Percentiles rank a stretch among this genome's conserved stretches.
Evolutionary conservation across 2,797 vertebrate species (phyloP).

Genomic region (Melanotaenia pygmaea): DNA sequence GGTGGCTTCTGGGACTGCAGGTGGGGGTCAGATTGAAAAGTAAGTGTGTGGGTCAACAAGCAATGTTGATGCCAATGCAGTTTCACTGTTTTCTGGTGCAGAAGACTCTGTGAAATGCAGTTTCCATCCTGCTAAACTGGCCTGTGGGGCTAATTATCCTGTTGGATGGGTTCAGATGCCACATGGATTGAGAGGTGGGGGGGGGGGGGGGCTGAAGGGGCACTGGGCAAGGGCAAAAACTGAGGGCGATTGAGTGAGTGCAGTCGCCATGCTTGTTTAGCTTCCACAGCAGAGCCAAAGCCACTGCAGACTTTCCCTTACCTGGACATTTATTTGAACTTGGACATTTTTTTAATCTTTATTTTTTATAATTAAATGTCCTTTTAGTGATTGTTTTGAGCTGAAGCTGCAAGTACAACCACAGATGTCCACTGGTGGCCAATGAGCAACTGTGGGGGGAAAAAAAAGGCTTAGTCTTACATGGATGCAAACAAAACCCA

Average conservation of each 20-base stretch:
- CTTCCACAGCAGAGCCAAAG: slow-evolving; percentile 35
- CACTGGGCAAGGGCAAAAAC: slow-evolving; percentile 45
- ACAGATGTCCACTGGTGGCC: slow-evolving; percentile 38
- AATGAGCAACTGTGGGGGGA: slow-evolving; percentile 35
- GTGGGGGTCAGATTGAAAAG: slow-evolving; percentile 10
- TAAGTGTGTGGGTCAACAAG: slow-evolving; percentile 59
- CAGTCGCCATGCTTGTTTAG: slow-evolving; percentile 26
- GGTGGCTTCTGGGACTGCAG: not conserved
- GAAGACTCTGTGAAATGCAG: slow-evolving; percentile 69
- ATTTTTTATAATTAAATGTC: not conserved
- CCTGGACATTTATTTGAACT: slow-evolving; percentile 16
- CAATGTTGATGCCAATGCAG: slow-evolving; percentile 54
- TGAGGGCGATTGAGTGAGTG: slow-evolving; percentile 22
- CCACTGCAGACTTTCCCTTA: slow-evolving; percentile 14
- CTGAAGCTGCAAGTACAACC: slow-evolving; percentile 23
- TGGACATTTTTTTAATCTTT: not conserved
- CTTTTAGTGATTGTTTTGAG: slow-evolving; percentile 6
- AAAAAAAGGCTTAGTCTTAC: slow-evolving; percentile 62
- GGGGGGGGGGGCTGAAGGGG: slow-evolving; percentile 18
- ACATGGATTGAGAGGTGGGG: slow-evolving; percentile 53
- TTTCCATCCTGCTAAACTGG: slow-evolving; percentile 69
- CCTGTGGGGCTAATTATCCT: slow-evolving; percentile 79
- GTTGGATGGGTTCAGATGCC: slow-evolving; percentile 80
- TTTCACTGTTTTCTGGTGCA: slow-evolving; percentile 74
- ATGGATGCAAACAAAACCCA: slow-evolving; percentile 71